Evolutionary conservation across 1,140 invertebrate species (phyloP), one percentile per base, ranked within the genome.

Genomic region (Ganaspis sp.): DNA sequence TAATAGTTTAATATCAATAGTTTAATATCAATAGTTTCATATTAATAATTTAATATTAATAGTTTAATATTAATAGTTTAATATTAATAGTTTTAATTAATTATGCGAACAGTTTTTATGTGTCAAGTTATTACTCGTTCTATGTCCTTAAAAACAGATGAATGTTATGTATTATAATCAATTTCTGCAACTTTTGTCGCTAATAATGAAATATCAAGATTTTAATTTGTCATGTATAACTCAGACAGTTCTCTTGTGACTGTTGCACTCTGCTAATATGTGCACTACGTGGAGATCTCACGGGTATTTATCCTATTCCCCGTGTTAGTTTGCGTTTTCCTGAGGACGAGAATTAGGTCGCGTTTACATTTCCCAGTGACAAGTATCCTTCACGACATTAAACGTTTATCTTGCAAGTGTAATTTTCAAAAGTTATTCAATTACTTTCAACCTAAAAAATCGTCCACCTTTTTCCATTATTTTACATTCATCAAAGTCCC

Each of bases 401-500:
- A 64, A 78, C 77, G 37, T 49, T 74, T 34, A 74, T 17, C 53
- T 34, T 58, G 49, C 76, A 76, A 12, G 37, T 58, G 19, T 70
- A 76, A 76, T 72, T 72, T 71, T 76, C 37, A 71, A 58, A 74
- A 78, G 70, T 49, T 49, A 49, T 17, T 49, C 54, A 37, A 54
- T 70, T 38, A n/a, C 23, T 26, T 34, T 37, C 23, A 26, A 40
- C 19, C 40, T 42, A 11, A 42, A 12, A 2, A 42, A 42, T 42
- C n/a, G n/a, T n/a, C n/a, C n/a, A n/a, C n/a, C n/a, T 42, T 42
- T 15, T 9, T 42, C 40, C 40, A 12, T 42, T 34, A n/a, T n/a
- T n/a, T n/a, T n/a, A n/a, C n/a, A n/a, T n/a, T n/a, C n/a, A n/a
- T n/a, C n/a, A n/a, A n/a, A n/a, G n/a, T n/a, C n/a, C n/a, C n/a